Percentiles rank a stretch among this genome's conserved stretches.
phyloP scores from a whole-genome alignment of 2,888 invertebrate species.

The Idaea straminata region DNA sequence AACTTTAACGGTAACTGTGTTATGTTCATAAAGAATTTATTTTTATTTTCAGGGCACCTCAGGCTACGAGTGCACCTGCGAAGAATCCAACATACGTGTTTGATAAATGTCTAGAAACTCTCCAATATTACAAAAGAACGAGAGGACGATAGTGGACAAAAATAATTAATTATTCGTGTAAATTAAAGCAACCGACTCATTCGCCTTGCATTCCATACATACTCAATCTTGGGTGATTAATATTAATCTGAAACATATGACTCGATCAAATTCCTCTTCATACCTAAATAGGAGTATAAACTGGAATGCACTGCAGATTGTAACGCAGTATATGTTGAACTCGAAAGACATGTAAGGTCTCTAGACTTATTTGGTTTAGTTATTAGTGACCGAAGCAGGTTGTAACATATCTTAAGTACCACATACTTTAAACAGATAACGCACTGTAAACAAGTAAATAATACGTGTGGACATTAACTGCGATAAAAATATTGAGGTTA shows the following conservation, averaged over 20 bases:
- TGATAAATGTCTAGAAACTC: not conserved
- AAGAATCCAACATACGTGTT: not conserved
- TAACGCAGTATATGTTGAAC: slow-evolving; percentile 15
- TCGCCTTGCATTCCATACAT: slow-evolving; percentile 19
- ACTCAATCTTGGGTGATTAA: slow-evolving; percentile 3
- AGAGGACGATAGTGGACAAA: not conserved
- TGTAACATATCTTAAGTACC: slow-evolving; percentile 29
- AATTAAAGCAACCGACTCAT: not conserved
- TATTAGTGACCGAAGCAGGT: not conserved
- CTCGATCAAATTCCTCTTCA: slow-evolving; percentile 41
- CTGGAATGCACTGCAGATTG: slow-evolving; percentile 28
- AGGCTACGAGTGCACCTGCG: slow-evolving; percentile 14
- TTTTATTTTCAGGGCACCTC: not conserved
- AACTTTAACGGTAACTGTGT: slow-evolving; percentile 32
- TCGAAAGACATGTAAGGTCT: slow-evolving; percentile 3
- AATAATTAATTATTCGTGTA: not conserved
- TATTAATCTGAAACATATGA: slow-evolving; percentile 40
- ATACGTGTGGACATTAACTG: slow-evolving; percentile 49
- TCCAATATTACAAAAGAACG: not conserved
- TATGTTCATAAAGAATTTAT: slow-evolving; percentile 26
- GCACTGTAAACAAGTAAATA: slow-evolving; percentile 37
- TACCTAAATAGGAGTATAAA: slow-evolving; percentile 53
- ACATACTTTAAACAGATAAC: slow-evolving; percentile 42
- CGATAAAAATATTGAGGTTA: slow-evolving; percentile 59
- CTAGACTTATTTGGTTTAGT: not conserved